A percentile compares a stretch with the other conserved stretches of the same genome.
phyloP scores from a whole-genome alignment of 2,797 vertebrate genomes.

The Tauraco hartlaubi region DNA sequence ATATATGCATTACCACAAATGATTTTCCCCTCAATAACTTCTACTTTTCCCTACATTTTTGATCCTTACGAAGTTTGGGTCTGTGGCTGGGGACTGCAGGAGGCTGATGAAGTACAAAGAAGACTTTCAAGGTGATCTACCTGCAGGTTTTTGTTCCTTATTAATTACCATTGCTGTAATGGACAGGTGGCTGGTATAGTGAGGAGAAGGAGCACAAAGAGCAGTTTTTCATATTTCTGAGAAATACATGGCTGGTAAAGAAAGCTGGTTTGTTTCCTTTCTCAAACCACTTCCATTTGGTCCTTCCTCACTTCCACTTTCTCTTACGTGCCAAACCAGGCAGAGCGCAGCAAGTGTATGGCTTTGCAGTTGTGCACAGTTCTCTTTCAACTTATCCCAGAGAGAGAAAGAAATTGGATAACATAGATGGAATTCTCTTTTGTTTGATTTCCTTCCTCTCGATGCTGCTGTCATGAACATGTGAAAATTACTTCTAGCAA shows the following conservation, averaged over 20 bases:
- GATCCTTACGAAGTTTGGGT: neutral
- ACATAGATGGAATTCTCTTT: conserved; percentile 35
- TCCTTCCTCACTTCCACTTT: neutral
- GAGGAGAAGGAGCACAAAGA: neutral
- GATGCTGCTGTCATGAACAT: conserved; percentile 41
- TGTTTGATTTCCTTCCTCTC: conserved; percentile 62
- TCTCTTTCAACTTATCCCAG: neutral
- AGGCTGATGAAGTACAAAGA: neutral
- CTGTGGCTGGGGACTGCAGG: neutral
- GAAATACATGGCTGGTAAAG: neutral
- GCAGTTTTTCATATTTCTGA: neutral
- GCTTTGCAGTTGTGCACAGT: neutral
- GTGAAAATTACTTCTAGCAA: conserved; percentile 54
- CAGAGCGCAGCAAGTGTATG: neutral
- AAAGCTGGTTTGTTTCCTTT: neutral
- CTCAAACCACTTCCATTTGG: neutral
- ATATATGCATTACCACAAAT: neutral
- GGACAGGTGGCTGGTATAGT: neutral
- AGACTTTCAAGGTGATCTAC: conserved; percentile 14
- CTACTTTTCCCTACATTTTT: neutral
- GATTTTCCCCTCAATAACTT: neutral
- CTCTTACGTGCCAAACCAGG: neutral
- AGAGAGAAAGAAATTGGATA: conserved; percentile 24
- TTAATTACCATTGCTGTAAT: neutral
- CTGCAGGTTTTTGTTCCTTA: neutral